Evolutionary conservation across 2,888 invertebrate species (phyloP).

Genomic region (Cremastinae sp.): DNA sequence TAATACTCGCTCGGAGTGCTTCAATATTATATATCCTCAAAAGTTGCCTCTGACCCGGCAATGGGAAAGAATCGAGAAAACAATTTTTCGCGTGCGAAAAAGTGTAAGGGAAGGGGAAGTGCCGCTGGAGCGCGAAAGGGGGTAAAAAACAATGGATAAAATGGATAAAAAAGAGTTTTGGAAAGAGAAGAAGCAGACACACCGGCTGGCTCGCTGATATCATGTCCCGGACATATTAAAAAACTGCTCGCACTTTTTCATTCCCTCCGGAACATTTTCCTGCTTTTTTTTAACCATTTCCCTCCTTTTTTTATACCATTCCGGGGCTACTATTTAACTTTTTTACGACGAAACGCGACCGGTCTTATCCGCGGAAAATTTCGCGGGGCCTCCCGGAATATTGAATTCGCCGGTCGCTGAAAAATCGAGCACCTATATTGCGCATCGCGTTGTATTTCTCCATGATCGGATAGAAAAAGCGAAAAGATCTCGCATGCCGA

Average conservation of each 20-base stretch:
- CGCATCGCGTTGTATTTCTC: background rate
- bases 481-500: background rate
- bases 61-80: constrained; percentile 34
- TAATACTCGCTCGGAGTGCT: constrained; percentile 28
- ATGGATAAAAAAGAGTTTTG: constrained; percentile 21
- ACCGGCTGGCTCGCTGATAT: constrained; percentile 54
- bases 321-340: constrained; percentile 21
- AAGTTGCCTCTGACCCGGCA: constrained; percentile 38
- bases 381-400: constrained; percentile 10
- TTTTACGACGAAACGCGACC: constrained; percentile 4
- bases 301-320: background rate
- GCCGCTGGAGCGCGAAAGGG: background rate
- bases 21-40: constrained; percentile 46
- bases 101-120: constrained; percentile 13
- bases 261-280: constrained; percentile 17
- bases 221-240: constrained; percentile 62
- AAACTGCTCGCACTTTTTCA: constrained; percentile 56
- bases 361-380: constrained; percentile 10
- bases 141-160: constrained; percentile 22
- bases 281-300: background rate
- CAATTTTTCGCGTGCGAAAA: constrained; percentile 13
- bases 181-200: constrained; percentile 30
- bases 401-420: constrained; percentile 35
- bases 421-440: background rate
- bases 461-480: constrained; percentile 9